Conservation (phyloP, 23 tunicate species). For the Botrylloides violaceus region DNA sequence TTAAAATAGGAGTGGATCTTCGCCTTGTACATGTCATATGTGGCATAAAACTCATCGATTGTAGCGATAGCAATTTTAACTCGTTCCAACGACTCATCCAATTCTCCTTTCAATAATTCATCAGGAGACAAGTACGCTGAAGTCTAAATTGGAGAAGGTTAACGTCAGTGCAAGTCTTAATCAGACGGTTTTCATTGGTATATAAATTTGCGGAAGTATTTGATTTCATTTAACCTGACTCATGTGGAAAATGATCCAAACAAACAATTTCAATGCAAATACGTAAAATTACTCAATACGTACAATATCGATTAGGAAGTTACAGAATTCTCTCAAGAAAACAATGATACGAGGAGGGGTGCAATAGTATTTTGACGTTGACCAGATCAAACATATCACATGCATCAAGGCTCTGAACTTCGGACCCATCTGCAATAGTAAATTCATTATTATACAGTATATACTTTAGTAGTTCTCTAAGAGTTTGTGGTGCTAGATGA, state of each 20-base stretch:
- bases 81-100: constrained; percentile 71
- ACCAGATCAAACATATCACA: constrained; percentile 81
- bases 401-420: constrained; percentile 77
- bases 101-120: constrained; percentile 81
- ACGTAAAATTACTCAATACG: no score
- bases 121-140: constrained; percentile 69
- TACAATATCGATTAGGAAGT: constrained; percentile 71
- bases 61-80: constrained; percentile 56
- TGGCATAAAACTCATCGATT: constrained; percentile 43
- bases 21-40: constrained; percentile 27
- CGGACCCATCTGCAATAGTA: constrained; percentile 37
- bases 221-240: background rate
- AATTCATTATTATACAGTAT: no score
- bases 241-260: no score
- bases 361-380: constrained; percentile 62
- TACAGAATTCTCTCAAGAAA: constrained; percentile 76
- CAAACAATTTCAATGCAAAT: no score
- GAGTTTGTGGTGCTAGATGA: no score
- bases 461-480: no score
- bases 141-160: constrained; percentile 30
- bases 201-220: background rate
- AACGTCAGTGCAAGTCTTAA: no score
- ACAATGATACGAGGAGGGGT: constrained; percentile 92
- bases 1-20: constrained; percentile 43
- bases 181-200: no score